Base-by-base conservation (phyloP, 1,140 invertebrate species). In the Stegodyphus mimosarum region DNA sequence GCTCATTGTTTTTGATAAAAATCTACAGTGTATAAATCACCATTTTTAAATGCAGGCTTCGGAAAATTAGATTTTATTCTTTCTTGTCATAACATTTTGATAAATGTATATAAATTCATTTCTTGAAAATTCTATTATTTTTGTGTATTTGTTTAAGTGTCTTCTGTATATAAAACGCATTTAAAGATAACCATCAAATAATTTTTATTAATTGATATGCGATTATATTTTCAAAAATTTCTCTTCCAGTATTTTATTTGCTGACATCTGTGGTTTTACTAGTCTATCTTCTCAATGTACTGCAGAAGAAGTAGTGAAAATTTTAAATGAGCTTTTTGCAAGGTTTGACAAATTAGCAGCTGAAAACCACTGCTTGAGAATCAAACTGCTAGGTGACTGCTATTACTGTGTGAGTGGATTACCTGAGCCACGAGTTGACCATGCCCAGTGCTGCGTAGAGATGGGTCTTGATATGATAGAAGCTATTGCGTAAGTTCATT, bases 381-480 rank as follows among this genome's bases (percentile, higher is more conserved):
- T 98, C 90, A 97, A 98, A 91, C 93, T 98, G 18, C 92, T 98
- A 5, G 96, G 97, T 5, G 97, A 98, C 91, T 98, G 97, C 91
- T 98, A 98, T 91, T 98, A 98, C 91, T 98, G 96, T 90, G 96
- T 98, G 13, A 95, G 94, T 10, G 96, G 96, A 6, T 91, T 98
- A 71, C 96, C 96, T 0, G 96, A 97, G 90, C 93, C 96, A 0
- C 91, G 96, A 70, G 94, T 95, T 52, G 96, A 98, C 92, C 96
- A 98, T 89, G 96, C 96, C 84, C 95, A 96, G 87, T 97, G 96
- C 91, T 97, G 96, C 89, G 96, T 98, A 1, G 96, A 98, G 91
- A 98, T 98, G 96, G 97, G 96, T 33, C 91, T 98, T 63, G 96
- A 98, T 90, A 98, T 98, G 96, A 98, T 98, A 89, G 96, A 98